Evolutionary conservation across 1,140 invertebrate species (phyloP), one percentile per base, ranked within the genome.

Genomic region (Ips typographus): DNA sequence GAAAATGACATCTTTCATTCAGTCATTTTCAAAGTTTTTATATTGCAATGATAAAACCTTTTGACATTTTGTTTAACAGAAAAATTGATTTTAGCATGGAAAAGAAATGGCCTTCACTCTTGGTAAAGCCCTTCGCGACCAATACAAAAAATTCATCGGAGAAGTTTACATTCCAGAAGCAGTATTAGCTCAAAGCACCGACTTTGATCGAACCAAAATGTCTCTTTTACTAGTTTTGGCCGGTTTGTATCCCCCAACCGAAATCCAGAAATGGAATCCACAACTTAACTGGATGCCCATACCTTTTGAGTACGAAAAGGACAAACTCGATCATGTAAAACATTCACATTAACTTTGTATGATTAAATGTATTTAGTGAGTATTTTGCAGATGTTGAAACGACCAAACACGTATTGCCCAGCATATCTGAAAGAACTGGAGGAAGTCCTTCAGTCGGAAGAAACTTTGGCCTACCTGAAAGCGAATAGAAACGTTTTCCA

Each of bases 121-220:
- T 72, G 90, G 90, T 36, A 75, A 84, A 68, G 87, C 83, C 74
- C 75, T 91, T 37, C 79, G 88, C 66, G 77, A 83, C 68, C 81
- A 87, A 70, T 91, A 91, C 74, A 77, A 83, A 41, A 72, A 81
- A 59, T 89, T 89, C 76, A 76, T 91, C 57, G 86, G 85, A 4
- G 79, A 81, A n/a, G 67, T 69, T 22, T 91, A 90, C 75, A 83
- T 78, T 70, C 83, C 86, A 2, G 81, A 87, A 4, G 58, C 73
- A 37, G 72, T 78, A 40, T 39, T 58, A 22, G 69, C 76, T 22
- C 65, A 52, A 22, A 75, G 73, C 38, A 79, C 79, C 1, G 82
- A 85, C 58, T 83, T 83, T 44, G 81, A 84, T n/a, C 82, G 88
- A 41, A 88, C 87, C 1, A 85, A 87, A 77, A 87, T 86, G 85